Base-by-base conservation (phyloP, 2,888 invertebrate genomes). In the Microdon myrmicae region DNA sequence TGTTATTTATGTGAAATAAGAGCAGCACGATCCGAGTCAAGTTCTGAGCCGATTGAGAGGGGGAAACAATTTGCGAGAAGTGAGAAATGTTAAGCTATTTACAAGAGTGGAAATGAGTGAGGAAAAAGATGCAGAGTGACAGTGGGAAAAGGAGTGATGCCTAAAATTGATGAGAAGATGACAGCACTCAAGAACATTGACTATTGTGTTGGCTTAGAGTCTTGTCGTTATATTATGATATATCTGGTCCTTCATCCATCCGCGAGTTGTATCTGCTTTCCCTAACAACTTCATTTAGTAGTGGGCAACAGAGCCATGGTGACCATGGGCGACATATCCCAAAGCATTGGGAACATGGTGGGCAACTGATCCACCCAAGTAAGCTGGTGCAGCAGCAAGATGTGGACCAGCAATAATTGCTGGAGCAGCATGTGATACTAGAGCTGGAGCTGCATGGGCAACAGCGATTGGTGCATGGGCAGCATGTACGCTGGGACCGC, bases 401-500 rank as follows among this genome's bases (percentile, higher is more conserved):
- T 75, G 71, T n/a, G n/a, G n/a, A n/a, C n/a, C n/a, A 51, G 75
- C 71, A 48, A 76, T 76, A 60, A 75, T 73, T 17, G 76, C 72
- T 54, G 77, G 71, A 34, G 75, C 75, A 68, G 69, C 69, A 35
- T 71, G 71, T 26, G 68, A 69, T 56, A 48, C 41, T 25, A 67
- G 39, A n/a, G 69, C 71, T 5, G 75, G 72, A 3, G 74, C 73
- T 25, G 74, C 74, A 60, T 73, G 72, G 35, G 48, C 54, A 25
- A 56, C 67, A 19, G 67, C 66, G 51, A 70, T 70, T 7, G 70
- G 68, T 12, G 68, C 68, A 32, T 69, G 58, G 20, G 69, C 68
- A 14, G 69, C 70, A 56, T 78, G 79, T 12, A 80, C 72, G 17
- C 76, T 74, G 60, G 80, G 79, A 12, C 76, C 80, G 45, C 71